Conservation (phyloP, 2,888 invertebrate genomes). For the Campoplex nolae region DNA sequence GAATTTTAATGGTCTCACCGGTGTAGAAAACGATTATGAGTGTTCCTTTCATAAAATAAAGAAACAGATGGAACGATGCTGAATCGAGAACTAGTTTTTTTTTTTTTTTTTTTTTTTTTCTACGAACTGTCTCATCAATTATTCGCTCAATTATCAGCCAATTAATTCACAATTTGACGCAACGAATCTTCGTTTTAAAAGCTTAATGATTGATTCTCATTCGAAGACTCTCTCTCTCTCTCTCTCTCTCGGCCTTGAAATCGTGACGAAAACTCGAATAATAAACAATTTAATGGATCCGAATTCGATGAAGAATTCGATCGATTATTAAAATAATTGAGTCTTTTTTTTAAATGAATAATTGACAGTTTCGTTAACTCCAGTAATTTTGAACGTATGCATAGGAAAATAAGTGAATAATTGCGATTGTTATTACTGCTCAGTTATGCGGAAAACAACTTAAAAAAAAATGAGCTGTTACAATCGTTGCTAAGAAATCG, state of each 20-base stretch:
- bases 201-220: neutral
- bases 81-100: neutral
- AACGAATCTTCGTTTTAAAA: neutral
- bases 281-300: neutral
- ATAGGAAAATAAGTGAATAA: neutral
- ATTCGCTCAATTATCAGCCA: neutral
- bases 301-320: neutral
- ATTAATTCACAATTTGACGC: neutral
- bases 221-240: neutral
- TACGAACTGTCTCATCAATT: neutral
- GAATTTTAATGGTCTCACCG: slow-evolving; percentile 16
- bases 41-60: neutral
- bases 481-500: neutral
- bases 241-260: neutral
- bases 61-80: neutral
- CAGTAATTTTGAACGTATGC: neutral
- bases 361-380: neutral
- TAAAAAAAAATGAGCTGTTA: neutral
- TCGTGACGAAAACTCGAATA: neutral
- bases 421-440: neutral
- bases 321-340: neutral
- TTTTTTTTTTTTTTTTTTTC: neutral
- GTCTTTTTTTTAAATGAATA: neutral
- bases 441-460: neutral
- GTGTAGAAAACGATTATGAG: slow-evolving; percentile 17